phyloP scores from a whole-genome alignment of 2,888 invertebrate species.

The Metopia argyrocephala region DNA sequence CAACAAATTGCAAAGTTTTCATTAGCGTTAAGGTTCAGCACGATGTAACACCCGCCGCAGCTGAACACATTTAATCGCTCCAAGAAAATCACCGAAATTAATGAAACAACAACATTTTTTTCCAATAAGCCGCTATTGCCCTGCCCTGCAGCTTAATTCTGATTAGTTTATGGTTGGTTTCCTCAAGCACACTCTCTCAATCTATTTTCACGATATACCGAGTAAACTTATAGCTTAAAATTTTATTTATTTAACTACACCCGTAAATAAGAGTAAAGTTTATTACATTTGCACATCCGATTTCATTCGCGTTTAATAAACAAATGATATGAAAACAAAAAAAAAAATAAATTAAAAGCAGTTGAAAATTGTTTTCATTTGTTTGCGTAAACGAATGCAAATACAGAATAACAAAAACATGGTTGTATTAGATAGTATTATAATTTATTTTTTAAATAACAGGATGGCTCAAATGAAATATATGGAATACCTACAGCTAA shows the following conservation, averaged over 20 bases:
- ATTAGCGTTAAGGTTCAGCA: background rate
- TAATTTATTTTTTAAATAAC: background rate
- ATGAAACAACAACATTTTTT: background rate
- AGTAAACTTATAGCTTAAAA: no score
- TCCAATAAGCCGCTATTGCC: background rate
- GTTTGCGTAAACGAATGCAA: conserved; percentile 22
- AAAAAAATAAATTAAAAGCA: conserved; percentile 1
- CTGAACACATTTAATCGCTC: background rate
- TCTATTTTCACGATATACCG: background rate
- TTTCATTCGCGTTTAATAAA: conserved; percentile 46
- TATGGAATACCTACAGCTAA: background rate
- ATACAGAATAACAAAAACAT: conserved; percentile 10
- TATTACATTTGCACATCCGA: conserved; percentile 17
- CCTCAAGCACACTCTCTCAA: background rate
- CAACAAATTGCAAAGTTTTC: no score
- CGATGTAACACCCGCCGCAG: conserved; percentile 20
- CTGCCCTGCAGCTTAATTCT: background rate
- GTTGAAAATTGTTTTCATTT: conserved; percentile 15
- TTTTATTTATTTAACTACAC: no score
- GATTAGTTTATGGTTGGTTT: conserved; percentile 24
- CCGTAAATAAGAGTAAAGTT: background rate
- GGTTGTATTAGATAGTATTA: conserved; percentile 21
- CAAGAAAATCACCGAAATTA: background rate
- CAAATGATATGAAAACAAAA: conserved; percentile 54
- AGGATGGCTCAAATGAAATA: background rate